phyloP scores from a whole-genome alignment of 2,113 vertebrate genomes.

The Noturus placidus region DNA sequence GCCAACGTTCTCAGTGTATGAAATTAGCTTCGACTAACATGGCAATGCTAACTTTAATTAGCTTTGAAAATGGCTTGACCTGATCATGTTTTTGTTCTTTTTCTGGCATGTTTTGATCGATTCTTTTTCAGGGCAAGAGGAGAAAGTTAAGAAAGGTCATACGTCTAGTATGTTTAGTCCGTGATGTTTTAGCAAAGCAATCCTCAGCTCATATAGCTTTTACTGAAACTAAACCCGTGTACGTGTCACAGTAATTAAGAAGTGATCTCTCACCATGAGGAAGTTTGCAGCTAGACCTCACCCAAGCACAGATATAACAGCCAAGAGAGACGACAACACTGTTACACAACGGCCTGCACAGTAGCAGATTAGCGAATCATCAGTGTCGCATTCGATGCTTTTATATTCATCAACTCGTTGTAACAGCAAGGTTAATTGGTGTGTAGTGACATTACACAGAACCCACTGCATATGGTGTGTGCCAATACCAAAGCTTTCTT shows the following conservation, averaged over 20 bases:
- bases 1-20: conserved; percentile 5
- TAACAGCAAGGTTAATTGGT: conserved; percentile 41
- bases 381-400: conserved; percentile 40
- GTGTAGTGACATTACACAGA: conserved; percentile 31
- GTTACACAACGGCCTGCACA: neutral
- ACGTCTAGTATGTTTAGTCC: neutral
- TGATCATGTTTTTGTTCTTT: conserved; percentile 31
- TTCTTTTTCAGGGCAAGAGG: conserved; percentile 4
- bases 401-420: conserved; percentile 42
- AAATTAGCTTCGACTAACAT: conserved; percentile 22
- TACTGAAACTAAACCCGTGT: conserved; percentile 2
- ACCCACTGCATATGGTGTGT: conserved; percentile 30
- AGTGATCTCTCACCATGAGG: conserved; percentile 22
- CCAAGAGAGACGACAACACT: neutral
- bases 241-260: conserved; percentile 32
- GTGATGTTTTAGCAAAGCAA: conserved; percentile 17
- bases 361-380: conserved; percentile 22
- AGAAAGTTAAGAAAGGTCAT: neutral
- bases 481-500: conserved; percentile 29
- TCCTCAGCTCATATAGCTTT: conserved; percentile 11
- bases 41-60: conserved; percentile 48
- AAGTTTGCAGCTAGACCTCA: conserved; percentile 26
- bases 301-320: neutral
- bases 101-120: conserved; percentile 38
- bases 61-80: conserved; percentile 44